These are phyloP conservation scores for Lithophane leautieri DNA, from an alignment of 2,888 invertebrate genomes.

Conservation along the genomic window DNA sequence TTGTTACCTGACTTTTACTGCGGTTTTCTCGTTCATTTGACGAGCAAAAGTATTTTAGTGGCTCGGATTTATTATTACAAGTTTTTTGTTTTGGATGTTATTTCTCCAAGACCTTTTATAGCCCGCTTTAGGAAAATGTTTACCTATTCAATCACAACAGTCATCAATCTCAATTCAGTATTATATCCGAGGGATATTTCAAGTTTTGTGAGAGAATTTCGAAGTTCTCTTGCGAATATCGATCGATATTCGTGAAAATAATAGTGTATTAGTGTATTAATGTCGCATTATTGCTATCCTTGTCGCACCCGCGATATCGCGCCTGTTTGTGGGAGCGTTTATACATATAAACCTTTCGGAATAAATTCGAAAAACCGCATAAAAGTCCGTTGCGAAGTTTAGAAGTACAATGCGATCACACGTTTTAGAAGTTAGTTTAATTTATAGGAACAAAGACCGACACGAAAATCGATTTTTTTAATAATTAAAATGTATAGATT, in stretches of 20 bases:
- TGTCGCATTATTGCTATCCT: no score
- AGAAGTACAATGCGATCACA: no score
- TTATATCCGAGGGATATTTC: not conserved
- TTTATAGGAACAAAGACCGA: no score
- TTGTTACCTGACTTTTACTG: constrained; percentile 10
- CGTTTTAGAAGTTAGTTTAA: no score
- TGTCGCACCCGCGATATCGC: no score
- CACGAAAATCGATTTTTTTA: no score
- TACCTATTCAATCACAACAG: not conserved
- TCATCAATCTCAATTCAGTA: constrained; percentile 18
- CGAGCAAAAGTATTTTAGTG: constrained; percentile 9
- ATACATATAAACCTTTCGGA: no score
- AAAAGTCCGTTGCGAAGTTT: no score
- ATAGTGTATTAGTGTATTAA: no score
- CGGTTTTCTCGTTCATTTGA: constrained; percentile 29
- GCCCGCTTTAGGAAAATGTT: not conserved
- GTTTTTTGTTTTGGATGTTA: not conserved
- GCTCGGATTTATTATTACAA: constrained; percentile 8
- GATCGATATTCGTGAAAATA: not conserved
- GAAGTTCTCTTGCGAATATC: not conserved
- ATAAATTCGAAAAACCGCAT: no score
- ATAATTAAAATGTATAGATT: no score
- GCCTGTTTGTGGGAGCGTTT: no score
- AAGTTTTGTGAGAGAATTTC: not conserved
- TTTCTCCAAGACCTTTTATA: not conserved